Evolutionary conservation across 2,888 invertebrate genomes (phyloP), one percentile per base, ranked within the genome.

Genomic region (Ectemnius lituratus): DNA sequence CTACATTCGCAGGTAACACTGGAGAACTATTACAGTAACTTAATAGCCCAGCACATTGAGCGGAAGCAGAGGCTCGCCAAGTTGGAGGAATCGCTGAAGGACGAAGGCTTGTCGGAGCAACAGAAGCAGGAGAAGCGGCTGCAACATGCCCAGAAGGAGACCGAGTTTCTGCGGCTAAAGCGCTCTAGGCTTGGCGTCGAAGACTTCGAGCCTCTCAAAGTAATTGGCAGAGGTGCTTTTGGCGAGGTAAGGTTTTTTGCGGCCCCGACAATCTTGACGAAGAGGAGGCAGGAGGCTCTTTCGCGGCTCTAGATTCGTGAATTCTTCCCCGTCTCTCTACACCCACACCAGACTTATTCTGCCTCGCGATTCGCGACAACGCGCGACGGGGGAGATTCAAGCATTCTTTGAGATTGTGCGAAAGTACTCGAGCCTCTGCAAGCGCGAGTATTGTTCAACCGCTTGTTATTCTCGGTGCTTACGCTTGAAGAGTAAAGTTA

Each of bases 1-100:
- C 59, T 77, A 68, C 65, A 74, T 71, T 67, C 68, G 47, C 81
- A 90, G 90, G 90, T 99, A 91, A 98, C 99, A 75, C 93, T 99
- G 90, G 99, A 99, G 92, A 99, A 99, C 92, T 99, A 99, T 93
- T 99, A 99, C 92, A 97, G 97, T 92, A 99, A 99, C 93, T 95
- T 99, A 90, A 96, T 99, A 91, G 95, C 97, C 86, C 99, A 99
- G 92, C 98, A 99, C 92, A 96, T 98, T 88, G 99, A 99, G 93
- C 94, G 99, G 88, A 98, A 99, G 92, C 97, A 98, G 92, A 96
- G 97, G 91, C 93, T 97, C 90, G 96, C 98, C 79, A 97, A 98
- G 91, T 92, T 99, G 86, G 99, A 99, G 92, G 98, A 99, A 92
- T 96, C 98, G 79, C 94, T 99, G 92, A 97, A 97, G 91, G 98